Evolutionary conservation across 2,888 invertebrate species (phyloP).

Genomic region (Lithophane socia): DNA sequence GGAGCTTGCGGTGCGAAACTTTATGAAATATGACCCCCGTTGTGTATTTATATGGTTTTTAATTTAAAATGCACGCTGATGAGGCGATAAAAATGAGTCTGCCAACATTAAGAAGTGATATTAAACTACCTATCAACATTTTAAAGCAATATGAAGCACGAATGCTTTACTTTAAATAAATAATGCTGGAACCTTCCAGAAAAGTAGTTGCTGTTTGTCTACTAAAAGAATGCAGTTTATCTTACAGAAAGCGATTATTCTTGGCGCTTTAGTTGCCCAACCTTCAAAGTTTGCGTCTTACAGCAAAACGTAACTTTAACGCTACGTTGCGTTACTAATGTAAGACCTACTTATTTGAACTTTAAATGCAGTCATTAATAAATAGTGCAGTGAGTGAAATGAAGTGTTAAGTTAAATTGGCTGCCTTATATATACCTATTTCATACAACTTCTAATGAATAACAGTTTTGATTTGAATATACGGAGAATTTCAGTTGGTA

Average conservation of each 20-base stretch:
- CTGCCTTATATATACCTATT: no score
- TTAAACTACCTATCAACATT: constrained; percentile 32
- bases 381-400: neutral
- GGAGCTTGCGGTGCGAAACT: constrained; percentile 61
- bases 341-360: neutral
- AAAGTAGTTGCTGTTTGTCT: neutral
- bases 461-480: no score
- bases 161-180: constrained; percentile 17
- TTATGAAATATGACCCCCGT: constrained; percentile 64
- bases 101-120: constrained; percentile 4
- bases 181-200: neutral
- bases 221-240: neutral
- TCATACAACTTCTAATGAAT: neutral
- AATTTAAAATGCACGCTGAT: constrained; percentile 47
- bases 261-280: neutral
- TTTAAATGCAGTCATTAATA: neutral
- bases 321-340: neutral
- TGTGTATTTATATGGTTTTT: constrained; percentile 52
- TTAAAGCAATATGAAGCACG: constrained; percentile 9
- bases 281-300: neutral
- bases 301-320: neutral
- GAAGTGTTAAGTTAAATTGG: no score
- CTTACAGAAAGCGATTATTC: constrained; percentile 2
- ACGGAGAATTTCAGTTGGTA: no score
- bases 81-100: constrained; percentile 23